These are phyloP conservation scores for Coregonus ussuriensis DNA, from an alignment of 2,797 vertebrate genomes.

Conservation along the genomic window DNA sequence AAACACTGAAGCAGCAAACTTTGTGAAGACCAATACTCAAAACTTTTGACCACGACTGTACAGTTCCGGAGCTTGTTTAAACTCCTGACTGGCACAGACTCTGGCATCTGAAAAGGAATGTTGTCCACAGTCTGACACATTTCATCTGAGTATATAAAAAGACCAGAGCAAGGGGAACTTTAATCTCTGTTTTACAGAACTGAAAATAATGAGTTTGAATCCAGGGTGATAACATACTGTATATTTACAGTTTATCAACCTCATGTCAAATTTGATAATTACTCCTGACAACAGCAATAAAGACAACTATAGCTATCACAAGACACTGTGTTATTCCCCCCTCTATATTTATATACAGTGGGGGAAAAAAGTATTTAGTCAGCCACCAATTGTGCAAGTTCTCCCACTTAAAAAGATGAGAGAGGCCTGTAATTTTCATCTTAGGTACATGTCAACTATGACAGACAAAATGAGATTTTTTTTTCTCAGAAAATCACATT, in stretches of 20 bases:
- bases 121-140: conserved; percentile 18
- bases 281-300: background rate
- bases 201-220: conserved; percentile 34
- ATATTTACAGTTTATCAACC: conserved; percentile 25
- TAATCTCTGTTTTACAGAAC: conserved; percentile 23
- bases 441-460: no score
- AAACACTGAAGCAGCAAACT: no score
- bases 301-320: background rate
- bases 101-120: background rate
- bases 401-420: no score
- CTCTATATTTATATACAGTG: background rate
- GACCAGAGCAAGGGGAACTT: conserved; percentile 20
- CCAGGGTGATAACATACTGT: conserved; percentile 11
- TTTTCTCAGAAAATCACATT: no score
- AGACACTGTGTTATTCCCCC: background rate
- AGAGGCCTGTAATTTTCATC: no score
- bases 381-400: no score
- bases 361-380: no score
- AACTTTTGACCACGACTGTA: no score
- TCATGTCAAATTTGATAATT: conserved; percentile 34
- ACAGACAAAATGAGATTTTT: no score
- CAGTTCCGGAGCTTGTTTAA: conserved; percentile 14
- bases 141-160: conserved; percentile 30
- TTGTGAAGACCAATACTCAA: no score
- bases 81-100: conserved; percentile 15